These are phyloP conservation scores for Sarcophaga carnaria DNA, from an alignment of 2,888 invertebrate species.

Conservation along the genomic window DNA sequence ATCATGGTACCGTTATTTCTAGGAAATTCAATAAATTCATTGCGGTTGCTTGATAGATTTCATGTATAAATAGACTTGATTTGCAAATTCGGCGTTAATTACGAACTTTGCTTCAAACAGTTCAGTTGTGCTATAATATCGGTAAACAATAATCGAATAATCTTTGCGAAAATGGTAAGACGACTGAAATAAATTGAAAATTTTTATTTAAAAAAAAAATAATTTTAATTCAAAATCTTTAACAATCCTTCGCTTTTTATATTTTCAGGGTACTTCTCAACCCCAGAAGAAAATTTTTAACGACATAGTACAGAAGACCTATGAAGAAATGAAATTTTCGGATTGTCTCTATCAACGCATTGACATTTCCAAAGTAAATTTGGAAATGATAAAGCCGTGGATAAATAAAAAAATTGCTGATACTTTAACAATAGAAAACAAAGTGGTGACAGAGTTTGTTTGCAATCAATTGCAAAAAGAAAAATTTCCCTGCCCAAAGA, in stretches of 20 bases:
- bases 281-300: conserved; percentile 99
- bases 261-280: conserved; percentile 94
- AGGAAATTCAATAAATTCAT: no score
- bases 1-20: no score
- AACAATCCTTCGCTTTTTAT: neutral
- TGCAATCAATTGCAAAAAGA: conserved; percentile 98
- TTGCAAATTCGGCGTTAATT: no score
- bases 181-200: no score
- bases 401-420: conserved; percentile 98
- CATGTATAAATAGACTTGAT: no score
- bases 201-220: neutral
- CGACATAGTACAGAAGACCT: conserved; percentile 98
- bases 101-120: no score
- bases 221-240: neutral
- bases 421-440: conserved; percentile 98
- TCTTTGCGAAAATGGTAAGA: no score
- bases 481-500: conserved; percentile 97
- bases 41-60: no score
- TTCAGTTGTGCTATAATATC: no score
- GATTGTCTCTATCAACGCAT: conserved; percentile 97
- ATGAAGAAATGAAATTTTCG: conserved; percentile 99
- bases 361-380: conserved; percentile 98
- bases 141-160: no score
- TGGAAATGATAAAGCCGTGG: conserved; percentile 99
- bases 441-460: conserved; percentile 99